Evolutionary conservation across 2,113 vertebrate genomes (phyloP).

Genomic region (Chionomys nivalis): DNA sequence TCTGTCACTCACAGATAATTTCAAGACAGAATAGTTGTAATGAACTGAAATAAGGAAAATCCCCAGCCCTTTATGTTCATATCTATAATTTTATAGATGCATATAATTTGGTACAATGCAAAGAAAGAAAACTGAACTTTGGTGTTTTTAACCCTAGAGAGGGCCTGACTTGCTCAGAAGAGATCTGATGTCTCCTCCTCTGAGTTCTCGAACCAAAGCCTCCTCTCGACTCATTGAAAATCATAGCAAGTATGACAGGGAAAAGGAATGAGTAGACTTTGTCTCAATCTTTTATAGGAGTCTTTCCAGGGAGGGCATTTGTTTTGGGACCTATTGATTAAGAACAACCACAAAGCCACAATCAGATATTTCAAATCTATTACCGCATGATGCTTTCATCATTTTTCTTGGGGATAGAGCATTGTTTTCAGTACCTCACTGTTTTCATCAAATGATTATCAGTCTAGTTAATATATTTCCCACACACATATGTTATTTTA

Average conservation of each 20-base stretch:
- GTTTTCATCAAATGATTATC: neutral
- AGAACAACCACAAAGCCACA: neutral
- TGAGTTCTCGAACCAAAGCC: neutral
- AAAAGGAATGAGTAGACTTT: neutral
- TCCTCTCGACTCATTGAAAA: neutral
- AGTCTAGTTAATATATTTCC: neutral
- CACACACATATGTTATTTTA: neutral
- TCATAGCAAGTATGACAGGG: neutral
- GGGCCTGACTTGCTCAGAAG: neutral
- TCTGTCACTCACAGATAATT: neutral
- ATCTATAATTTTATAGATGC: neutral
- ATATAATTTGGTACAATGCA: neutral
- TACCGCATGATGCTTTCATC: neutral
- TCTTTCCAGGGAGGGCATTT: neutral
- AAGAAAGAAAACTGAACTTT: neutral
- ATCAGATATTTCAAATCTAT: neutral
- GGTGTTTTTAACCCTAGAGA: neutral
- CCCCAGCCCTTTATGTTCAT: neutral
- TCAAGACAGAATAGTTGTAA: neutral
- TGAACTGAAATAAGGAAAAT: neutral
- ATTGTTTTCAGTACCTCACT: neutral
- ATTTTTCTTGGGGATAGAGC: neutral
- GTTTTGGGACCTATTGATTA: neutral
- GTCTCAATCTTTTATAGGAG: neutral
- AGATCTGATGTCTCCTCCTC: neutral